Evolutionary conservation across 2,113 vertebrate genomes (phyloP), one percentile per base, ranked within the genome.

Genomic region (Apus apus): DNA sequence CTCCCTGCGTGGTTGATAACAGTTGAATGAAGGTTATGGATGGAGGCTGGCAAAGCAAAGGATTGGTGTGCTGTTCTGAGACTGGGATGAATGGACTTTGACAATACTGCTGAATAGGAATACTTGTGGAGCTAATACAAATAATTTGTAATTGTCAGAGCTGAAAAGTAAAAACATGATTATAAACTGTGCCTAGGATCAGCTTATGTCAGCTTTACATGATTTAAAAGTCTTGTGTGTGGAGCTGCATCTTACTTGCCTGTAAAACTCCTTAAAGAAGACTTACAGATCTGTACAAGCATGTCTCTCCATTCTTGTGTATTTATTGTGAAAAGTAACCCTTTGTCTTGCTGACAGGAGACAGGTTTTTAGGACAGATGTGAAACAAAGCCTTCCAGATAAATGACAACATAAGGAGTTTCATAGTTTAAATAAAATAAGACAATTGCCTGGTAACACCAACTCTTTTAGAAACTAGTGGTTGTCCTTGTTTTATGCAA

Each of bases 151-250:
- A 90, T 95, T 96, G 66, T 95, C 91, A 76, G 75, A 73, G 64
- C 30, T 78, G 94, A 71, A 85, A 90, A 96, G 68, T 66, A 93
- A 93, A 97, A 97, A 82, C 61, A 82, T 83, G 85, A 78, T 96
- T 93, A 91, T 94, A 93, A 93, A 71, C 79, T 34, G 2, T 76
- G 53, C 81, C 34, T 70, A 46, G 72, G 74, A 89, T 93, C 65
- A 94, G 60, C 94, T 95, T 89, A 72, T 93, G 91, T 91, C 92
- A 97, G 89, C 76, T 87, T 95, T 91, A 85, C 93, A 83, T 95
- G 76, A 97, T 96, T 97, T 95, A 96, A 45, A 97, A 97, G 73
- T 88, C 81, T 96, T 45, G 40, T 93, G 87, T 95, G 88, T 97
- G 65, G 53, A 85, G 82, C 87, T 72, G 66, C 64, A 90, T 91